Conservation (phyloP, 2,797 vertebrate genomes). For the Spheniscus humboldti region DNA sequence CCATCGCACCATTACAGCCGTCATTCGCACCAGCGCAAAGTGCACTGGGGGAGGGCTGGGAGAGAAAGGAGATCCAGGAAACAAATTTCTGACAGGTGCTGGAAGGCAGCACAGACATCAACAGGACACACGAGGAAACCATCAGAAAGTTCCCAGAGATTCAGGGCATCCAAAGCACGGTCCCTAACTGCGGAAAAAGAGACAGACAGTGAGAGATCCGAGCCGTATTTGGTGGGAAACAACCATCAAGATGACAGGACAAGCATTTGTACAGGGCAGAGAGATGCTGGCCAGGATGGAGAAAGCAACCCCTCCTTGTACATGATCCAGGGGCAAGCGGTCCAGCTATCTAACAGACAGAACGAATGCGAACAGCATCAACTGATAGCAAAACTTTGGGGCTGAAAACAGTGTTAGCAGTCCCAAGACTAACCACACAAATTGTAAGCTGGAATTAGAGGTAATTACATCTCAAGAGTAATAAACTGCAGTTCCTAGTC, state of each 20-base stretch:
- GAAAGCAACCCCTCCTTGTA: neutral
- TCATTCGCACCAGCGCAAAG: neutral
- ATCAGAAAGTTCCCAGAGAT: neutral
- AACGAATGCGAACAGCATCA: neutral
- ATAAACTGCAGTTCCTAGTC: neutral
- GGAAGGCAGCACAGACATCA: neutral
- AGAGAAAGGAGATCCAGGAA: neutral
- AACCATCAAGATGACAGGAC: neutral
- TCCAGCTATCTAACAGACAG: neutral
- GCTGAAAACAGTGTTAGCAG: neutral
- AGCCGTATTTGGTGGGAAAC: neutral
- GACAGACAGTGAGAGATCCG: neutral
- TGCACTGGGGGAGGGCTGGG: neutral
- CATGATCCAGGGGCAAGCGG: neutral
- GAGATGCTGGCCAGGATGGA: neutral
- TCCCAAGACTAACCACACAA: neutral
- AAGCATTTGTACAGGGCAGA: neutral
- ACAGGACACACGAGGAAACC: neutral
- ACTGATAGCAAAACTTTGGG: neutral
- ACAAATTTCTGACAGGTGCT: neutral
- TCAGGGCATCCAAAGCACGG: neutral
- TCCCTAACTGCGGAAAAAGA: neutral
- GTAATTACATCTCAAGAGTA: neutral
- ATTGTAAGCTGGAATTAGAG: neutral
- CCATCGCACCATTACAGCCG: accelerated